Base-by-base conservation (phyloP, 1,140 invertebrate species). In the Drosophila micromelanica region DNA sequence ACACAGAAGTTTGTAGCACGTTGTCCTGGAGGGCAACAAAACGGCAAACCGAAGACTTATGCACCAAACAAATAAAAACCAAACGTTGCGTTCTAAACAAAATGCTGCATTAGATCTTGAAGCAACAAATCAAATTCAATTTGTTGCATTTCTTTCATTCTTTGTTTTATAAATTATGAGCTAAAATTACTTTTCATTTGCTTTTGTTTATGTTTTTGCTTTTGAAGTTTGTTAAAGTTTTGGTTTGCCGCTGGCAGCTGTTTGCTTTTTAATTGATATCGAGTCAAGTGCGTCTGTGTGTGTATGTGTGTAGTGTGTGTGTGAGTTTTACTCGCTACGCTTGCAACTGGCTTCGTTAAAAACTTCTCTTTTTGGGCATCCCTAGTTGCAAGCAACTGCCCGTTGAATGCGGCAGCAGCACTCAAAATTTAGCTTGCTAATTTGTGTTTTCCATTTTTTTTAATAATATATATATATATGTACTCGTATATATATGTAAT, bases 241-340 rank as follows among this genome's bases (percentile, higher is more conserved):
- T 80, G 61, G 57, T 73, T 82, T 79, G 80, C 76, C 76, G 65
- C 76, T 82, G 80, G 80, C 80, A 84, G 80, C 71, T 78, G 74
- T 80, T 72, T 74, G 80, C 71, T 76, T 73, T 73, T 77, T 68
- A 68, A 81, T 81, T 81, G 78, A 81, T 81, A 78, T 81, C 69
- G 61, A 81, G 68, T 78, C 64, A 51, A 40, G 43, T 63, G 30
- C 63, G 37, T 56, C 5, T 40, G 9, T 27, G 20, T 49, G 7
- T 32, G n/a, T 13, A 5, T 63, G 46, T 52, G n/a, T n/a, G n/a
- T n/a, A n/a, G 38, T 63, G 8, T 35, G 30, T 38, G 12, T 42
- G 23, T 38, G 30, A 49, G 11, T 49, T 46, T 62, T 32, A 27
- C 13, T 46, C 45, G 76, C 64, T 42, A 52, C 56, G 70, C 30